Conservation (phyloP, 2,797 vertebrate species). For the Micropoecilia bifurca region DNA sequence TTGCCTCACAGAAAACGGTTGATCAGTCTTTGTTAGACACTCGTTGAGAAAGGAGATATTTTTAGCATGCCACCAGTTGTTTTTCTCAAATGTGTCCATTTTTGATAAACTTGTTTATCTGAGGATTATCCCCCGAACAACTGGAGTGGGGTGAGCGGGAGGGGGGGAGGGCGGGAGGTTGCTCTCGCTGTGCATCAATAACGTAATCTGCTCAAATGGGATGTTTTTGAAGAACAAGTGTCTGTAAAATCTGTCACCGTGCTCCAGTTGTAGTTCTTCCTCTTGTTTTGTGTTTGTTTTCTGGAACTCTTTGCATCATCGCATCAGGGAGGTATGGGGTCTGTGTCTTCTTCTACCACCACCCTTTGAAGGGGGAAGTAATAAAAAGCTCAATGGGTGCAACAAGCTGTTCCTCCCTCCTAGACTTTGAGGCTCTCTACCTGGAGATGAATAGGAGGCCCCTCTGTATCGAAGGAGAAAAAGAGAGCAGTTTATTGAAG, state of each 20-base stretch:
- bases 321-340: conserved; percentile 71
- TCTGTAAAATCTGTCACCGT: conserved; percentile 42
- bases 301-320: conserved; percentile 55
- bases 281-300: conserved; percentile 64
- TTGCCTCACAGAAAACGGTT: conserved; percentile 53
- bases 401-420: conserved; percentile 80
- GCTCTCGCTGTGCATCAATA: conserved; percentile 17
- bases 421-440: conserved; percentile 81
- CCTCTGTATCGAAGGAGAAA: conserved; percentile 70
- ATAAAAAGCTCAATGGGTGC: conserved; percentile 83
- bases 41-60: neutral
- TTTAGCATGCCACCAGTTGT: conserved; percentile 24
- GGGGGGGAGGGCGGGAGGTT: neutral
- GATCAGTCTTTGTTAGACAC: conserved; percentile 53
- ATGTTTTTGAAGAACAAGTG: conserved; percentile 57
- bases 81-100: conserved; percentile 39
- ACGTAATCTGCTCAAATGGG: conserved; percentile 58
- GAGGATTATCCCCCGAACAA: conserved; percentile 61
- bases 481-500: conserved; percentile 76
- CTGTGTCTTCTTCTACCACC: conserved; percentile 70
- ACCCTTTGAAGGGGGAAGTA: conserved; percentile 79
- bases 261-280: conserved; percentile 46
- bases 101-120: conserved; percentile 64
- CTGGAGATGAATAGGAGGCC: conserved; percentile 85
- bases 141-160: conserved; percentile 27